These are phyloP conservation scores for Pelecanoides urinatrix DNA, from an alignment of 2,113 vertebrate species.

Conservation along the genomic window DNA sequence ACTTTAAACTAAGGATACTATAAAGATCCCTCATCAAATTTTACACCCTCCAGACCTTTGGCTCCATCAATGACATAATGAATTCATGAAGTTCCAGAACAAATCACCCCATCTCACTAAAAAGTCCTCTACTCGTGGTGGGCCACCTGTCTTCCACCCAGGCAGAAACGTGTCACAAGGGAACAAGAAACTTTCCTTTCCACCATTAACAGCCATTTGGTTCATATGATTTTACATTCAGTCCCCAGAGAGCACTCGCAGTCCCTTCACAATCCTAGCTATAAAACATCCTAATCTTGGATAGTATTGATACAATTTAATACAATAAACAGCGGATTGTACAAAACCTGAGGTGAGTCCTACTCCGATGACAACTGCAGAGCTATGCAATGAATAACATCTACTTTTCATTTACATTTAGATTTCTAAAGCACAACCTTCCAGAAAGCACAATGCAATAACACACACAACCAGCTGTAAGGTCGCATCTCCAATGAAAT, in stretches of 20 bases:
- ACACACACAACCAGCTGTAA: background rate
- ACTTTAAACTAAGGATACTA: background rate
- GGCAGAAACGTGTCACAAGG: rapidly evolving
- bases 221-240: background rate
- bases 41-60: background rate
- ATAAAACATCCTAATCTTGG: background rate
- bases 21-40: background rate
- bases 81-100: background rate
- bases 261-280: background rate
- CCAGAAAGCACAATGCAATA: background rate
- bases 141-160: background rate
- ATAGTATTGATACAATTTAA: background rate
- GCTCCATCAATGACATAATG: background rate
- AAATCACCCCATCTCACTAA: background rate
- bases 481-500: rapidly evolving
- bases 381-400: background rate
- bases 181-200: background rate
- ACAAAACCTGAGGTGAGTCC: background rate
- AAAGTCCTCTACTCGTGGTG: background rate
- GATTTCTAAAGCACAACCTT: background rate
- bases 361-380: background rate
- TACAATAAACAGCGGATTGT: background rate
- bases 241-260: background rate
- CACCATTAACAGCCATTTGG: background rate
- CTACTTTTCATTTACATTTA: background rate